Evolutionary conservation across 2,888 invertebrate genomes (phyloP).

Genomic region (Chrysolina oricalcia): DNA sequence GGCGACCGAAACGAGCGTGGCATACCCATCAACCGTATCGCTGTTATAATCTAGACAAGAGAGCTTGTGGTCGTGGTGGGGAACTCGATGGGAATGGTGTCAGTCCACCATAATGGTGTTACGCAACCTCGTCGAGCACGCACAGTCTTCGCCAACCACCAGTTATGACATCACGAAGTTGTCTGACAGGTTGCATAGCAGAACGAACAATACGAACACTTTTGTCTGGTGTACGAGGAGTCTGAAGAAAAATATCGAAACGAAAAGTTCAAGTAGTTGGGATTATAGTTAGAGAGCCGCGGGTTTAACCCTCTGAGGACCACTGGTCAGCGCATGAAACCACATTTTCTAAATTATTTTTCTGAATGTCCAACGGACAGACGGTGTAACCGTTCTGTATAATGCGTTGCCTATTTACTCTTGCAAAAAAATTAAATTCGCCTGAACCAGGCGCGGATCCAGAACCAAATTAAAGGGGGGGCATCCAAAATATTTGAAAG

Average conservation of each 20-base stretch:
- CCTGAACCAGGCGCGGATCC: no score
- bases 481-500: no score
- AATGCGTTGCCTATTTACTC: no score
- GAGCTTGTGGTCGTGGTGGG: slow-evolving; percentile 45
- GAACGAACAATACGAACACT: background rate
- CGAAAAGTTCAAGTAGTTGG: background rate
- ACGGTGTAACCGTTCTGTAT: no score
- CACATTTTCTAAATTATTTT: no score
- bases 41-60: background rate
- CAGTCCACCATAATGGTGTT: slow-evolving; percentile 54
- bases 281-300: no score
- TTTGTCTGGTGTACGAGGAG: slow-evolving; percentile 1
- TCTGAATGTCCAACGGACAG: no score
- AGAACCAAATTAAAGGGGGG: no score
- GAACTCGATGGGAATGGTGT: slow-evolving; percentile 63
- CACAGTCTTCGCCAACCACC: slow-evolving; percentile 42
- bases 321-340: no score
- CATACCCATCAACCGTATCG: slow-evolving; percentile 9
- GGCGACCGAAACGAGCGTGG: slow-evolving; percentile 11
- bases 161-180: slow-evolving; percentile 44
- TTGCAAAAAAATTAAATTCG: no score
- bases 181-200: slow-evolving; percentile 24
- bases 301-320: no score
- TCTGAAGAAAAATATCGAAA: background rate
- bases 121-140: slow-evolving; percentile 55